Evolutionary conservation across 2,113 vertebrate genomes (phyloP).

Genomic region (Pagrus major): DNA sequence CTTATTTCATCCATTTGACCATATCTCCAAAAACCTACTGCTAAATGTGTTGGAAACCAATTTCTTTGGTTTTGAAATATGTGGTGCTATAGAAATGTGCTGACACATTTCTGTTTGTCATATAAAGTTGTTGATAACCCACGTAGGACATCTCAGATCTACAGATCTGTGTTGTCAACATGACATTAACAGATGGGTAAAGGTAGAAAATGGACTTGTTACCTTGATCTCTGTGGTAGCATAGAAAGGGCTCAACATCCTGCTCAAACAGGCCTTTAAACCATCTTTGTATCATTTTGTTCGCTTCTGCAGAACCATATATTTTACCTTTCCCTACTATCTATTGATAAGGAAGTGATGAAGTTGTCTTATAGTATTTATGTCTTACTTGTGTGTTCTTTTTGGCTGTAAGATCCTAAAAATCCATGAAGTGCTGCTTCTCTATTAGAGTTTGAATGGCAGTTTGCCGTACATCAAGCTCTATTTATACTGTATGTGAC

Average conservation of each 20-base stretch:
- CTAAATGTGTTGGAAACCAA: neutral
- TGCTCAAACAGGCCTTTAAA: constrained; percentile 19
- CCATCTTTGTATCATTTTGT: constrained; percentile 15
- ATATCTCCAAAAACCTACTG: neutral
- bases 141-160: constrained; percentile 8
- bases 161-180: neutral
- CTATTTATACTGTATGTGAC: neutral
- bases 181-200: neutral
- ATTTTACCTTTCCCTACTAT: constrained; percentile 26
- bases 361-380: constrained; percentile 15
- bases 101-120: constrained; percentile 8
- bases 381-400: constrained; percentile 13
- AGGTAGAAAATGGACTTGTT: neutral
- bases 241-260: constrained; percentile 51
- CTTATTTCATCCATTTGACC: neutral
- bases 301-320: constrained; percentile 27
- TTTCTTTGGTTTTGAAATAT: neutral
- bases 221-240: neutral
- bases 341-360: neutral
- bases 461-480: constrained; percentile 25
- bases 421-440: constrained; percentile 36
- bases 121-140: neutral
- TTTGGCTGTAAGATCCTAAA: constrained; percentile 10
- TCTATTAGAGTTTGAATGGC: constrained; percentile 22
- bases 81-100: constrained; percentile 38